Evolutionary conservation across 2,113 vertebrate genomes (phyloP).

Genomic region (Panthera uncia): DNA sequence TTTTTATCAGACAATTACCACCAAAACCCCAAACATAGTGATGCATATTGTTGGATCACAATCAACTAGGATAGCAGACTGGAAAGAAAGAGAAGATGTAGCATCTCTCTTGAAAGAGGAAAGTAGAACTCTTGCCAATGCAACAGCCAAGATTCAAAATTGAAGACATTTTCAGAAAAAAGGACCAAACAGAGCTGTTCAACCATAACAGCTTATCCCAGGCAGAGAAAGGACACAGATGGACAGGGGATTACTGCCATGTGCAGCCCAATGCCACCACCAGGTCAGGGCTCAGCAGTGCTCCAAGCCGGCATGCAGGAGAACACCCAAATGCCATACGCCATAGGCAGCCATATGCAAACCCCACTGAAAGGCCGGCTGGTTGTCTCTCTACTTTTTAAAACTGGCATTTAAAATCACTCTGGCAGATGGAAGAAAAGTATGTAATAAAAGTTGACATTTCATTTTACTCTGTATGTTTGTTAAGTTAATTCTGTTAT

Average conservation of each 20-base stretch:
- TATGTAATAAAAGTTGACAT: conserved; percentile 86
- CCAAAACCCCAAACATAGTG: not conserved
- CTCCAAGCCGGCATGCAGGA: conserved; percentile 13
- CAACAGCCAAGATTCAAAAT: not conserved
- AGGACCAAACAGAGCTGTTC: not conserved
- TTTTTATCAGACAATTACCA: not conserved
- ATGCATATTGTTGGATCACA: not conserved
- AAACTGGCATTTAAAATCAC: conserved; percentile 83
- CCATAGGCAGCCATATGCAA: conserved; percentile 22
- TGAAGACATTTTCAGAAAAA: conserved; percentile 37
- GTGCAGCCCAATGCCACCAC: not conserved
- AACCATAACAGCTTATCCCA: not conserved
- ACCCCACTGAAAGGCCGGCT: conserved; percentile 61
- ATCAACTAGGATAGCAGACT: not conserved
- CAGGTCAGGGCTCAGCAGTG: not conserved
- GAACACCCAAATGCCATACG: conserved; percentile 53
- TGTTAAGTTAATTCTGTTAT: conserved; percentile 82
- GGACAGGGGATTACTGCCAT: not conserved
- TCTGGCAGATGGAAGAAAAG: conserved; percentile 84
- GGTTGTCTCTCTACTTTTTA: conserved; percentile 72
- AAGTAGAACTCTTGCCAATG: not conserved
- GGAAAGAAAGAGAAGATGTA: not conserved
- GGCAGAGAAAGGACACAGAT: conserved; percentile 40
- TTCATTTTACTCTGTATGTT: conserved; percentile 83
- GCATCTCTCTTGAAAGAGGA: not conserved